Base-by-base conservation (phyloP, 2,888 invertebrate species). In the Hanleya hanleyi region DNA sequence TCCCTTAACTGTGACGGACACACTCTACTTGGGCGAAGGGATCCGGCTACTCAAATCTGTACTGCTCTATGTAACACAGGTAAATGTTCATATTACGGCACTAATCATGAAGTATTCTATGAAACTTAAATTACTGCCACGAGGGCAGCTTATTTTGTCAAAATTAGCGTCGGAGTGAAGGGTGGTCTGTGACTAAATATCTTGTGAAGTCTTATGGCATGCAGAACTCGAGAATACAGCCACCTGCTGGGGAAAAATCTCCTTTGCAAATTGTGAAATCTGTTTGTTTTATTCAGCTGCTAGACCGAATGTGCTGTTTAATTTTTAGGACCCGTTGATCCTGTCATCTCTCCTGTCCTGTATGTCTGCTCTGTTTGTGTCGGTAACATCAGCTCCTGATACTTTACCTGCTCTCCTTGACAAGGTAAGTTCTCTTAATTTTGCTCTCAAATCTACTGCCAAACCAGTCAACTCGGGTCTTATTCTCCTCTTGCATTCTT, bases 311-410 rank as follows among this genome's bases (percentile, higher is more conserved):
- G 22, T 47, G 47, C 47, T 47, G 7, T 47, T n/a, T n/a, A n/a
- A 47, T 47, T 57, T 57, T 22, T 84, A 90, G 70, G 95, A 97
- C 91, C 95, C 97, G 0, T 92, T 96, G 77, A 93, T 97, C 68
- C 92, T 96, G 33, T 97, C 97, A 0, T 93, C 95, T 67, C 91
- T 96, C 71, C 92, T 98, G n/a, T 97, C 97, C 0, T 96, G 96
- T 91, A 95, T 97, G 80, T 97, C 97, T 1, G 96, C 97, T 0
- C 92, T 97, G 1, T 97, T 97, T 89, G 95, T 96, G 36, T 97
- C 97, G 91, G 93, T 97, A 32, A 95, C 95, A 86, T 95, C 96
- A 93, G 95, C 96, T 0, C 95, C 95, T 49, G 95, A 89, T 15
- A 91, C 95, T 37, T 88, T 97, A 66, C 95, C 95, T 0, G 93